Evolutionary conservation across 2,888 invertebrate species (phyloP).

Genomic region (Eristalis arbustorum): DNA sequence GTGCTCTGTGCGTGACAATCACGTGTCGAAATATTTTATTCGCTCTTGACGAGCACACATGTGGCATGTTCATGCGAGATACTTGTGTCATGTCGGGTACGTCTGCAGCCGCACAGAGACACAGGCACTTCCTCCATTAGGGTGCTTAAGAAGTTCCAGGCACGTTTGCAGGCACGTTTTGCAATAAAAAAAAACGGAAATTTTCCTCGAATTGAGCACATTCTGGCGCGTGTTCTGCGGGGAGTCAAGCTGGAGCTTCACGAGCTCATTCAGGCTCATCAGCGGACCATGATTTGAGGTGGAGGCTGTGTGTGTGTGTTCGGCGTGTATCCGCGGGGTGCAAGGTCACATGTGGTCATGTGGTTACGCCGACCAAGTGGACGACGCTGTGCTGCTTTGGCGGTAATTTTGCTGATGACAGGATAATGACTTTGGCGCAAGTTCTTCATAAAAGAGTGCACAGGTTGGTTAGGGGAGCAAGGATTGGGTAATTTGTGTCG

Average conservation of each 20-base stretch:
- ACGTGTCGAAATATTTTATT: constrained; percentile 36
- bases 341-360: not conserved
- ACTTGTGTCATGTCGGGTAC: constrained; percentile 14
- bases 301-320: not conserved
- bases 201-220: not conserved
- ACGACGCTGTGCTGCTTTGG: not conserved
- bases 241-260: not conserved
- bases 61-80: constrained; percentile 2
- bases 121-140: constrained; percentile 8
- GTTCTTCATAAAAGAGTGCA: not conserved
- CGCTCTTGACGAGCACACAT: not conserved
- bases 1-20: constrained; percentile 35
- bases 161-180: constrained; percentile 32
- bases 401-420: not conserved
- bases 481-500: not conserved
- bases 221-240: not conserved
- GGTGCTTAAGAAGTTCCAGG: constrained; percentile 39
- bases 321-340: not conserved
- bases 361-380: too few relatives aligned
- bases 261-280: not conserved
- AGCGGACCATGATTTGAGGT: not conserved
- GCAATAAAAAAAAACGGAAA: constrained; percentile 28
- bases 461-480: not conserved
- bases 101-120: not conserved
- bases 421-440: not conserved